A percentile compares a stretch with the other conserved stretches of the same genome.
Evolutionary conservation across 2,113 vertebrate species (phyloP).

Genomic region (Catharus bicknelli): DNA sequence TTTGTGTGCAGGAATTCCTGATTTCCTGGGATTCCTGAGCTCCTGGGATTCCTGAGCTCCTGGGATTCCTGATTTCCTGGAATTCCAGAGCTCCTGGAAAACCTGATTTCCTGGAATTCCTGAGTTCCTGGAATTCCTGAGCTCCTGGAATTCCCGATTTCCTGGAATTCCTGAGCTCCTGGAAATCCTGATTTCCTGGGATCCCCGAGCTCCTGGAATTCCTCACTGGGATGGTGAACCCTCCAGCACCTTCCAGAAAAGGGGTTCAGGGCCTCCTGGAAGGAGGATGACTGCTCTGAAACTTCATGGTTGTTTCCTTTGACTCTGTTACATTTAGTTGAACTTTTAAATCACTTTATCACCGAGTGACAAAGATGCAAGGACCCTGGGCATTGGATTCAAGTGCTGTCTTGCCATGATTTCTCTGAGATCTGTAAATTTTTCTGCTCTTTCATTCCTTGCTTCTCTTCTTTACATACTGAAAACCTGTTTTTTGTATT

Average conservation of each 20-base stretch:
- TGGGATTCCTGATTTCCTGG: no score
- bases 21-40: no score
- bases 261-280: neutral
- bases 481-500: neutral
- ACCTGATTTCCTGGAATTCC: no score
- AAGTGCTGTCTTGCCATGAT: neutral
- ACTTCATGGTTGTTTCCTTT: neutral
- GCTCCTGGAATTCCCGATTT: no score
- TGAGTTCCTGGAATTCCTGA: no score
- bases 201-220: neutral
- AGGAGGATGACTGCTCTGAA: neutral
- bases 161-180: no score
- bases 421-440: neutral
- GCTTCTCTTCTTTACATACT: neutral
- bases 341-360: neutral
- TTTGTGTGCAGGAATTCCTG: neutral
- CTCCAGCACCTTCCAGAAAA: neutral
- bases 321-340: neutral
- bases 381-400: neutral
- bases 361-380: neutral
- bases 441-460: neutral
- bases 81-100: no score
- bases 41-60: neutral
- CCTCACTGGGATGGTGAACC: accelerated
- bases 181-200: neutral